These are phyloP conservation scores for Scarus forsteni DNA, from an alignment of 2,797 vertebrate species.

Conservation along the genomic window DNA sequence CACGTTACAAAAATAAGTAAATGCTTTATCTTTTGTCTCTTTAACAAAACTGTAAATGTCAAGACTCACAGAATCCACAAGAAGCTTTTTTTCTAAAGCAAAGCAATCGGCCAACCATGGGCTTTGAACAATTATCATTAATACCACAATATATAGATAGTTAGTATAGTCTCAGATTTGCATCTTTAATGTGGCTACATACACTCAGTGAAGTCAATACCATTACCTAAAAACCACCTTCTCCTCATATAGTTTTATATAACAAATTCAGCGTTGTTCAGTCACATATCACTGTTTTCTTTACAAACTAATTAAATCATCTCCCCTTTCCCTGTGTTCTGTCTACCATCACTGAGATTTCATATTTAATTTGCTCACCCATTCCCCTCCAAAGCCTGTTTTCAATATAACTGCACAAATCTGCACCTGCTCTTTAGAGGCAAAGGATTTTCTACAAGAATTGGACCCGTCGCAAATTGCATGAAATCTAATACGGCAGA, in stretches of 20 bases:
- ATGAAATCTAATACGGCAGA: constrained; percentile 21
- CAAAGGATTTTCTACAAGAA: neutral
- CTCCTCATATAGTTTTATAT: constrained; percentile 9
- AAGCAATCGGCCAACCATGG: too few species aligned
- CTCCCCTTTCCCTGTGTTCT: neutral
- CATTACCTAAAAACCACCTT: too few species aligned
- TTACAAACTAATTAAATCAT: constrained; percentile 31
- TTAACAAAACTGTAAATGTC: too few species aligned
- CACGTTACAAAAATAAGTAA: too few species aligned
- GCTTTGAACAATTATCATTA: too few species aligned
- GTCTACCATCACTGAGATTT: constrained; percentile 16
- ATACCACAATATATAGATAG: too few species aligned
- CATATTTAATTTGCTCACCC: constrained; percentile 32
- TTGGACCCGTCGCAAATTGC: constrained; percentile 1
- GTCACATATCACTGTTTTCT: constrained; percentile 3
- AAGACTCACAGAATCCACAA: too few species aligned
- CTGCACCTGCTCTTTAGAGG: constrained; percentile 13
- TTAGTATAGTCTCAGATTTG: too few species aligned
- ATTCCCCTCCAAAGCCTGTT: neutral
- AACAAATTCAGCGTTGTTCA: neutral
- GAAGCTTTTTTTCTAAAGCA: too few species aligned
- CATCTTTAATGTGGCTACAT: too few species aligned
- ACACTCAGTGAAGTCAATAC: too few species aligned
- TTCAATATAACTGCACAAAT: constrained; percentile 19
- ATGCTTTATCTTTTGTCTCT: too few species aligned